Base-by-base conservation (phyloP, 2,797 vertebrate genomes). In the Borostomias antarcticus region DNA sequence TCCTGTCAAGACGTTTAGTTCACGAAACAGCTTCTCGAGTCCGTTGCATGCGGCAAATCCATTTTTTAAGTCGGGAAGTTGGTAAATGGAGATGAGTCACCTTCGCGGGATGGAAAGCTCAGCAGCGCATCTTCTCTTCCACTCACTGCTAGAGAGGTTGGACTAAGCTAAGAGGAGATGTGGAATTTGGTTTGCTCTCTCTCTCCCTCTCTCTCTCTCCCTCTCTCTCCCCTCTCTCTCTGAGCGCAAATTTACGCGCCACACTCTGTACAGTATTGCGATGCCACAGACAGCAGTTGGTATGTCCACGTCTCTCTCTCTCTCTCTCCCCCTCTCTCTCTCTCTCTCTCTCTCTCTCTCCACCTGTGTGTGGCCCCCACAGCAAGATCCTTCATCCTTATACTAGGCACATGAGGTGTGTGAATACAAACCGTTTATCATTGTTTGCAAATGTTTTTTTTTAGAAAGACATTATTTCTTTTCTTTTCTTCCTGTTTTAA, bases 31-130 rank as follows among this genome's bases (percentile, higher is more conserved):
- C 77, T 82, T 65, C 70, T 83, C 70, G 58, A 69, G 72, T 87
- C 82, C 82, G 82, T 79, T 69, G 86, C 83, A 76, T 78, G 85
- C 78, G 81, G 85, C 84, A 67, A 85, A 86, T 92, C 92, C 91
- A 88, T 85, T 78, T 74, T 73, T 76, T 68, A 78, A 76, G 65
- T 77, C 79, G 66, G 75, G 79, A 89, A 90, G 61, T 54, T 48
- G 57, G 45, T 45, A 52, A 66, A 86, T 89, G 79, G 67, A 50
- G 7, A 73, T 2, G 1, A 64, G 69, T 75, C 62, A 64, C 57
- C 30, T 77, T 70, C 61, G 0, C 2, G 19, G 43, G 29, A 37
- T 61, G 64, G 51, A 30, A 37, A 28, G 77, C 78, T 75, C 29
- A 60, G 45, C 62, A 30, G 70, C 58, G 75, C 40, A 76, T 84